A percentile compares a stretch with the other conserved stretches of the same genome.
Evolutionary conservation across 2,888 invertebrate species (phyloP).

Genomic region (Lasioglossum calceatum): DNA sequence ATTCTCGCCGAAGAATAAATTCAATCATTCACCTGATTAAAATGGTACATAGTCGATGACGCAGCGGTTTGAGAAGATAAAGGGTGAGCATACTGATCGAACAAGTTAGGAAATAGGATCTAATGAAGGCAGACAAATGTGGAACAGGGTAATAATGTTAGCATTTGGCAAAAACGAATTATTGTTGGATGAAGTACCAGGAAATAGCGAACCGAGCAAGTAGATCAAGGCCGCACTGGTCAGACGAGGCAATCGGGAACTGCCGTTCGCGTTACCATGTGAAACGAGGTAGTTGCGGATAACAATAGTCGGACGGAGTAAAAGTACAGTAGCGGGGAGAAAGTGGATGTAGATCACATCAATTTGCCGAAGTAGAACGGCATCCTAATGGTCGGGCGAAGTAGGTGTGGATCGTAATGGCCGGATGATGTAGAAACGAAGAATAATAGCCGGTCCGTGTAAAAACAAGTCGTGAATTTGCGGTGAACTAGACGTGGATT

Average conservation of each 20-base stretch:
- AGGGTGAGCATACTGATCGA: too few relatives aligned
- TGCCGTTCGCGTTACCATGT: not conserved
- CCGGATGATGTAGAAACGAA: conserved; percentile 4
- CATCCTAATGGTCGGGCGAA: not conserved
- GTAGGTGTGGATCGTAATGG: not conserved
- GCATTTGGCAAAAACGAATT: not conserved
- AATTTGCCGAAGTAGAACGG: not conserved
- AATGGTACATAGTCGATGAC: too few relatives aligned
- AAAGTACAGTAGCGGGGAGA: not conserved
- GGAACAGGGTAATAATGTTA: too few relatives aligned
- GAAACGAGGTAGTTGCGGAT: not conserved
- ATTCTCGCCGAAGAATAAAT: not conserved
- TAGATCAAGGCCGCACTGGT: not conserved
- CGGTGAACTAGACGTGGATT: not conserved
- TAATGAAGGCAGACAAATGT: not conserved
- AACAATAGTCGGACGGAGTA: not conserved
- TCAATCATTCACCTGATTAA: too few relatives aligned
- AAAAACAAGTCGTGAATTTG: not conserved
- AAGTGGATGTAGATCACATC: not conserved
- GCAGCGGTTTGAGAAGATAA: not conserved
- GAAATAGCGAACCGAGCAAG: not conserved
- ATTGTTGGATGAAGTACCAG: not conserved
- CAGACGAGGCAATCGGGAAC: not conserved
- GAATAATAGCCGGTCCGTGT: not conserved
- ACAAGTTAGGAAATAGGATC: not conserved